A percentile compares a stretch with the other conserved stretches of the same genome.
These are phyloP conservation scores for Ectemnius lituratus DNA, from an alignment of 2,888 invertebrate genomes.

Conservation along the genomic window DNA sequence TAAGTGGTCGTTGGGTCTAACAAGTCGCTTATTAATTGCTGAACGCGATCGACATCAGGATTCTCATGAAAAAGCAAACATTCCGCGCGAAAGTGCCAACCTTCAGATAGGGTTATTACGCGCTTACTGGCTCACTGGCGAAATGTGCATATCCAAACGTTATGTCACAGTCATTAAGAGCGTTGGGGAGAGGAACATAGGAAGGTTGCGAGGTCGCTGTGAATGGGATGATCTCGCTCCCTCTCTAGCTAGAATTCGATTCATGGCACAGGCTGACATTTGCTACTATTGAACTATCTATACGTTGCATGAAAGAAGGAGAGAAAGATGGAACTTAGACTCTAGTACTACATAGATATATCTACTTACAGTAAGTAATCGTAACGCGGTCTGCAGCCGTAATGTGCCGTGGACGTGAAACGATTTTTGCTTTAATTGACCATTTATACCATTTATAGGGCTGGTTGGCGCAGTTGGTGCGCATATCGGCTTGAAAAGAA, in stretches of 20 bases:
- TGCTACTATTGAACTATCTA: conserved; percentile 1
- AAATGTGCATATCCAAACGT: not conserved
- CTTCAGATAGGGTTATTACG: not conserved
- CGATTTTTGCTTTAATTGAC: not conserved
- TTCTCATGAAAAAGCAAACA: not conserved
- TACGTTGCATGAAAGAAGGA: no score
- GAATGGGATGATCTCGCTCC: conserved; percentile 57
- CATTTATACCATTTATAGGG: no score
- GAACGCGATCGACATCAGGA: not conserved
- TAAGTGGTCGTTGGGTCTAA: no score
- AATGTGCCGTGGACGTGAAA: no score
- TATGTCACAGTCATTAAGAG: not conserved
- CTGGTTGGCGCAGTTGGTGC: no score
- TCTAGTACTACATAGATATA: no score
- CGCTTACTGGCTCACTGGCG: not conserved
- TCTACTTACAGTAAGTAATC: no score
- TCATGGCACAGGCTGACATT: conserved; percentile 42
- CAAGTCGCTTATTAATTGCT: not conserved
- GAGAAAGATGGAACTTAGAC: no score
- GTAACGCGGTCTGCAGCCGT: no score
- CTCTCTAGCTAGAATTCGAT: conserved; percentile 39
- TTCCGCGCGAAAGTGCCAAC: not conserved
- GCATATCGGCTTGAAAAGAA: not conserved
- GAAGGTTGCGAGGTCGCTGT: conserved; percentile 27
- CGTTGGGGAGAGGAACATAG: not conserved